A percentile compares a stretch with the other conserved stretches of the same genome.
These are phyloP conservation scores for Epinephelus coioides DNA, from an alignment of 2,797 vertebrate genomes.

Conservation along the genomic window DNA sequence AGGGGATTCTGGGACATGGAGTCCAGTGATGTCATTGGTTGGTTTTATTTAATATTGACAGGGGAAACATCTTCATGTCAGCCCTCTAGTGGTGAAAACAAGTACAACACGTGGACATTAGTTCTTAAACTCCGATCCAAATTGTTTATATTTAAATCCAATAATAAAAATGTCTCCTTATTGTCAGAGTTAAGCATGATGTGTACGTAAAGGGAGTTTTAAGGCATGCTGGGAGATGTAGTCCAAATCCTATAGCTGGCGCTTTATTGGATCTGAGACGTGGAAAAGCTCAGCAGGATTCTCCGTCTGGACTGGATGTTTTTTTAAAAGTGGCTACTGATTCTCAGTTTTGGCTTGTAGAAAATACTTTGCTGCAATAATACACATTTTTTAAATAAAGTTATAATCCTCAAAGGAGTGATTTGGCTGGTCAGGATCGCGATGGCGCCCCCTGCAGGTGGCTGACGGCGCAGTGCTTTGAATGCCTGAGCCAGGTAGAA, in stretches of 20 bases:
- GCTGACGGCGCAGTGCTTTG: slow-evolving; percentile 15
- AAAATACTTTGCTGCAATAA: background rate
- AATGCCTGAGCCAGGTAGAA: background rate
- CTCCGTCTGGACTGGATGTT: background rate
- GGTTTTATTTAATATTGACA: slow-evolving; percentile 35
- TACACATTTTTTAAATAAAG: background rate
- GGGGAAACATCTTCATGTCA: background rate
- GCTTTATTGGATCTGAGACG: background rate
- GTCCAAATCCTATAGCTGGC: slow-evolving; percentile 1
- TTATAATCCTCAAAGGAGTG: background rate
- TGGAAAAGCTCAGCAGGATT: background rate
- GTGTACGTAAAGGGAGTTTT: too few species aligned
- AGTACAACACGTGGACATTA: background rate
- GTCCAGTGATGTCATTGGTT: slow-evolving; percentile 21
- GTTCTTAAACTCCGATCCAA: background rate
- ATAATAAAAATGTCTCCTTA: background rate
- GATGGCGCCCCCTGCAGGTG: slow-evolving; percentile 5
- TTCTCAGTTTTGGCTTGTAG: background rate
- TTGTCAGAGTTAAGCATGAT: background rate
- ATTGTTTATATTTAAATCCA: background rate
- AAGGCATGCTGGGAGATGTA: slow-evolving; percentile 47
- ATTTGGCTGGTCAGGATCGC: background rate
- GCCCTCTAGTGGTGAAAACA: background rate
- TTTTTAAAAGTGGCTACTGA: background rate
- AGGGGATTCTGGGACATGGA: slow-evolving; percentile 55